Evolutionary conservation across 2,113 vertebrate genomes (phyloP).

Genomic region (Periophthalmodon schlosseri): DNA sequence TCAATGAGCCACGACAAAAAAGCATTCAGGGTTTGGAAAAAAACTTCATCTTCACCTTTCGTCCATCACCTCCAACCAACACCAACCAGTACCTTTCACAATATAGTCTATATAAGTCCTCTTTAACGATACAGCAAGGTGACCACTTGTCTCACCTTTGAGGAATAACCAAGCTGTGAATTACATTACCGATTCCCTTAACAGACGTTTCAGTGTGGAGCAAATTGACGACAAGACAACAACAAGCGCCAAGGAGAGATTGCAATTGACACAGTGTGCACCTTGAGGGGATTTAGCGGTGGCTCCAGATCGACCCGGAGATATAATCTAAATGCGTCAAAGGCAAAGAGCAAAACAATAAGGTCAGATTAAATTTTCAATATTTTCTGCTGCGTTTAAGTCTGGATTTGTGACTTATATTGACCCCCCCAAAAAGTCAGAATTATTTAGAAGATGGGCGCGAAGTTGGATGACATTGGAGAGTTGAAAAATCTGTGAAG

Average conservation of each 20-base stretch:
- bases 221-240: conserved; percentile 2
- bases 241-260: conserved; percentile 8
- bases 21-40: too few relatives aligned
- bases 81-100: not conserved
- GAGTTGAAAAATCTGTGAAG: not conserved
- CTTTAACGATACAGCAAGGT: not conserved
- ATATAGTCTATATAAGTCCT: not conserved
- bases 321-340: conserved; percentile 5
- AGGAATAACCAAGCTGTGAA: not conserved
- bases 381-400: not conserved
- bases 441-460: not conserved
- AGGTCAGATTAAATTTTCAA: not conserved
- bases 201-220: not conserved
- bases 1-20: too few relatives aligned
- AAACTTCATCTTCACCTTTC: not conserved
- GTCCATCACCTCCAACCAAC: not conserved
- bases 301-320: not conserved
- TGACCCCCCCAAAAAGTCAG: not conserved
- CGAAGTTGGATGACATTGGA: not conserved
- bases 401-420: not conserved
- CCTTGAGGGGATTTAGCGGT: conserved; percentile 7
- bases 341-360: conserved; percentile 3
- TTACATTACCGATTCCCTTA: not conserved
- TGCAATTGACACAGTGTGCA: conserved; percentile 1
- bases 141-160: not conserved